Conservation (phyloP, 2,888 invertebrate species). For the Brachyptera putata region DNA sequence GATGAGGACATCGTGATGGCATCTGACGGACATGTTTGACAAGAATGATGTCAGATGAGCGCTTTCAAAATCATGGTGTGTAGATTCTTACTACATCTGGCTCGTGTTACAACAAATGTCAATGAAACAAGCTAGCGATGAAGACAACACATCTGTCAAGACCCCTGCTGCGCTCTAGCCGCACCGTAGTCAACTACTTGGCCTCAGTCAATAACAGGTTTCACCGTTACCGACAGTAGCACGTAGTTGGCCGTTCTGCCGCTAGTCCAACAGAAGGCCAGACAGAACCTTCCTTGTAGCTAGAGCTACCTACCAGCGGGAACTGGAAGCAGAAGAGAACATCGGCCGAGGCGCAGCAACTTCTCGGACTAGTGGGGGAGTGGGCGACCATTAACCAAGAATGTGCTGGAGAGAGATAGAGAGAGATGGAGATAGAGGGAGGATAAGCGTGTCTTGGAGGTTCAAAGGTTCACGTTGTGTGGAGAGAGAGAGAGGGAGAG, state of each 20-base stretch:
- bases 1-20: too few relatives aligned
- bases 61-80: too few relatives aligned
- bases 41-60: too few relatives aligned
- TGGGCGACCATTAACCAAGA: slow-evolving; percentile 20
- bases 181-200: neutral
- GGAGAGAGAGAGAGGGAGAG: too few relatives aligned
- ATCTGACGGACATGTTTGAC: too few relatives aligned
- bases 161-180: neutral
- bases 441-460: too few relatives aligned
- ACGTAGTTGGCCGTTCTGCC: neutral
- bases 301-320: neutral
- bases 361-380: slow-evolving; percentile 4
- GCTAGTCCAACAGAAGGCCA: neutral
- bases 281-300: neutral
- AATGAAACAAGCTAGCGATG: too few relatives aligned
- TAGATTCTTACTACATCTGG: too few relatives aligned
- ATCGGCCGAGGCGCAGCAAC: neutral
- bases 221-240: neutral
- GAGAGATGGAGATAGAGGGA: too few relatives aligned
- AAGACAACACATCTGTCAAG: too few relatives aligned
- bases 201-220: neutral
- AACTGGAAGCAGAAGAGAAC: neutral
- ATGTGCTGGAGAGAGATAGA: slow-evolving; percentile 1
- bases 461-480: too few relatives aligned
- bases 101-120: too few relatives aligned